These are phyloP conservation scores for Paraplagusia blochii DNA, from an alignment of 2,113 vertebrate species.

Conservation along the genomic window DNA sequence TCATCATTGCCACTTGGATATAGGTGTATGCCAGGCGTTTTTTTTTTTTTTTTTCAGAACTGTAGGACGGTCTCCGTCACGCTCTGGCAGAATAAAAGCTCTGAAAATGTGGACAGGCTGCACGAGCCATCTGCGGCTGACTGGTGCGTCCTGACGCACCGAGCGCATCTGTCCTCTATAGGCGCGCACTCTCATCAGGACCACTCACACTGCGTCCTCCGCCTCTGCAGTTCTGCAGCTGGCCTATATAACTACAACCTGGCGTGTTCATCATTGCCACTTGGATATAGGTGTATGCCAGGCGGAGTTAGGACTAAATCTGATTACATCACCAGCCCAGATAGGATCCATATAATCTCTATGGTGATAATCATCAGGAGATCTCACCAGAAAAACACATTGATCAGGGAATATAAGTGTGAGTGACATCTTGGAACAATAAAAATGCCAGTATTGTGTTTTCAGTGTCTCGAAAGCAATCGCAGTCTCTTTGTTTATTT, in stretches of 20 bases:
- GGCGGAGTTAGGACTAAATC: constrained; percentile 16
- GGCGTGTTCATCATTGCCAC: constrained; percentile 31
- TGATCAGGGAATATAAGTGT: too few species aligned
- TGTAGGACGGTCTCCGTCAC: neutral
- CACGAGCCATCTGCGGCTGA: constrained; percentile 51
- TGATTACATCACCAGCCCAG: too few species aligned
- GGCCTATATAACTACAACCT: constrained; percentile 34
- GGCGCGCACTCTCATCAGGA: constrained; percentile 68
- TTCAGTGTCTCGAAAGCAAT: too few species aligned
- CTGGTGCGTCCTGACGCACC: constrained; percentile 64
- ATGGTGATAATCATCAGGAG: too few species aligned
- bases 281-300: constrained; percentile 12
- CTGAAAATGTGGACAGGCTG: constrained; percentile 21
- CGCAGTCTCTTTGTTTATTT: too few species aligned
- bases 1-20: constrained; percentile 23
- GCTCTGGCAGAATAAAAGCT: constrained; percentile 10
- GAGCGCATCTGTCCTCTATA: constrained; percentile 47
- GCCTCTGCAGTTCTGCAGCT: constrained; percentile 46
- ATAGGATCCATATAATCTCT: too few species aligned
- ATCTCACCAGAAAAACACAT: too few species aligned
- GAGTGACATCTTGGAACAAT: too few species aligned
- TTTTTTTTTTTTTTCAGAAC: constrained; percentile 14
- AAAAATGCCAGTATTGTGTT: too few species aligned
- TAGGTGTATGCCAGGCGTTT: too few species aligned
- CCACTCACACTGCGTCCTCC: constrained; percentile 43